Evolutionary conservation across 2,797 vertebrate species (phyloP).

Genomic region (Spheniscus humboldti): DNA sequence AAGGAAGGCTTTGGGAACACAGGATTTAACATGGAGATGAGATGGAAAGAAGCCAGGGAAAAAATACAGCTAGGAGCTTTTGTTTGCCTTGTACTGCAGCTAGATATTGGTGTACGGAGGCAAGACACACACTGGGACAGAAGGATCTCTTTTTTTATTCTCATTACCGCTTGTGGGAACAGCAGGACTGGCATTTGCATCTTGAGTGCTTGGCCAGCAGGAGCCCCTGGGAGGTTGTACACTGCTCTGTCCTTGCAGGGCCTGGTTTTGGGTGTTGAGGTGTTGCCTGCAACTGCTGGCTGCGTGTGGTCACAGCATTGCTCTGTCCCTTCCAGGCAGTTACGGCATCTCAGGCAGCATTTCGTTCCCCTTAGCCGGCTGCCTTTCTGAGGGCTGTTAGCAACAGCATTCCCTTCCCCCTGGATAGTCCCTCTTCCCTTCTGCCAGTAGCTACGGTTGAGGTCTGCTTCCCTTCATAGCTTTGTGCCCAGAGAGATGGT

Average conservation of each 20-base stretch:
- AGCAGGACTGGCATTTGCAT: not conserved
- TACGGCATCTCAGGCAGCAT: rapidly evolving
- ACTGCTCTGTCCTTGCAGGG: not conserved
- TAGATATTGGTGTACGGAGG: not conserved
- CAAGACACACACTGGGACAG: not conserved
- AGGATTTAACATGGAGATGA: not conserved
- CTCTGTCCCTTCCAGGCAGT: not conserved
- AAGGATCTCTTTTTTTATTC: not conserved
- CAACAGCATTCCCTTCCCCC: not conserved
- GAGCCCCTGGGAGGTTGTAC: not conserved
- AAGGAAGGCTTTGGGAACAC: not conserved
- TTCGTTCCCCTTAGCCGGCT: not conserved
- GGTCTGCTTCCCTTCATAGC: not conserved
- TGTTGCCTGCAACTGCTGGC: not conserved
- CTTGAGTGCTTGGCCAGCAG: not conserved
- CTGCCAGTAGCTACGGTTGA: rapidly evolving
- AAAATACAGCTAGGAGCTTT: not conserved
- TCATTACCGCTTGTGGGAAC: not conserved
- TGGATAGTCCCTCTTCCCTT: too few species aligned
- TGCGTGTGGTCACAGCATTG: not conserved
- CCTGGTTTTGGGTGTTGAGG: not conserved
- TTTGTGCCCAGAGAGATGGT: not conserved
- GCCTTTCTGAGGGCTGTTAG: not conserved
- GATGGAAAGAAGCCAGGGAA: not conserved
- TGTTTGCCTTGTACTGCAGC: not conserved